A percentile compares a stretch with the other conserved stretches of the same genome.
Evolutionary conservation across 2,113 vertebrate species (phyloP).

Genomic region (Xenopus borealis): DNA sequence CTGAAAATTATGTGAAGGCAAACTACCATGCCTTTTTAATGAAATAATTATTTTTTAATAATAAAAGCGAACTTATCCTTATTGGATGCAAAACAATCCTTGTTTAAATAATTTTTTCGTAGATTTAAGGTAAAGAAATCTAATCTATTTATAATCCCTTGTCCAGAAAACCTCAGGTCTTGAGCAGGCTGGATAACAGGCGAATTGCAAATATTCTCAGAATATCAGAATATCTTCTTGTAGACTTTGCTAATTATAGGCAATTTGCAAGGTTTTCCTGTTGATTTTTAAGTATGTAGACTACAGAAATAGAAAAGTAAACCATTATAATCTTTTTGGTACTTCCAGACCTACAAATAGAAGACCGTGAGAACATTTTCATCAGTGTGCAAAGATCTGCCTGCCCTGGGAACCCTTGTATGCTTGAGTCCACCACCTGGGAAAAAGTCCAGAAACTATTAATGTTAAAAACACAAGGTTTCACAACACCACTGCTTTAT

Average conservation of each 20-base stretch:
- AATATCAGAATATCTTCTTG: too few species aligned
- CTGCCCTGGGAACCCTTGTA: conserved; percentile 32
- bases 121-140: too few species aligned
- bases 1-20: too few species aligned
- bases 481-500: conserved; percentile 8
- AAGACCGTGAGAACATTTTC: conserved; percentile 43
- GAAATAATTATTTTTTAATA: too few species aligned
- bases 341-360: conserved; percentile 35
- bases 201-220: too few species aligned
- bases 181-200: too few species aligned
- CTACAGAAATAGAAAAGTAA: conserved; percentile 28
- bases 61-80: too few species aligned
- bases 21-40: too few species aligned
- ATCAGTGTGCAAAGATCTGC: conserved; percentile 29
- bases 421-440: conserved; percentile 34
- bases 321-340: conserved; percentile 29
- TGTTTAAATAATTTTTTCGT: too few species aligned
- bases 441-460: conserved; percentile 30
- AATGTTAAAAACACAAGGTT: conserved; percentile 35
- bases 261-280: conserved; percentile 14
- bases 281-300: conserved; percentile 26
- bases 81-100: too few species aligned
- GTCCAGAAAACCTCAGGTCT: too few species aligned
- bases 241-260: not conserved
- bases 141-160: too few species aligned